Base-by-base conservation (phyloP, 1,140 invertebrate genomes). In the Plodia interpunctella region DNA sequence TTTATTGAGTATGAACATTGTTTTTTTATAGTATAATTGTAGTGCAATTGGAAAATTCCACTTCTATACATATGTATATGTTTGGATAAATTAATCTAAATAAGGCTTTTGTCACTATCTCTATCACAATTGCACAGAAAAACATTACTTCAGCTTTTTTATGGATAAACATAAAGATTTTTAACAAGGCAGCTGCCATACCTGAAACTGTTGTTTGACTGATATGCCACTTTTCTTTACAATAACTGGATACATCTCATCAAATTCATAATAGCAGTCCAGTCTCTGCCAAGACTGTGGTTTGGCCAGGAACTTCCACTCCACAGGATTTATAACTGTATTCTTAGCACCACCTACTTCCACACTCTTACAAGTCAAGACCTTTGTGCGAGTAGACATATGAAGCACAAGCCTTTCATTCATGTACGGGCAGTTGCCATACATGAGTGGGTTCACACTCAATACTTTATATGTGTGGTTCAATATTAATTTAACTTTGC, bases 231-330 rank as follows among this genome's bases (percentile, higher is more conserved):
- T 86, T 68, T 91, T 88, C 60, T 91, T 89, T 19, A 90, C 87
- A 63, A 91, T 82, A 49, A 94, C 91, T 44, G 92, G 91, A 76
- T 94, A 93, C 30, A 92, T 75, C 70, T 92, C 90, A 83, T 95
- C 92, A 76, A 96, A 91, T 71, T 94, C 92, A 73, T 94, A 91
- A 63, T 92, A 88, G 66, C 94, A 93, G 69, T 95, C 92, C n/a
- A 96, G 75, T 70, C 93, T 91, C 66, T 93, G 91, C 94, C 95
- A 96, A 66, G 92, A 92, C 4, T 90, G 91, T 2, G 83, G 65
- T 78, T 92, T 93, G 0, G 90, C 76, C 66, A 92, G 80, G 79
- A 94, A 93, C 69, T 94, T 94, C 90, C 92, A 92, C 5, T 94
- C 92, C 20, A 91, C 91, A 63, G 91, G 90, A 71, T 91, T 92